A percentile compares a stretch with the other conserved stretches of the same genome.
phyloP scores from a whole-genome alignment of 2,888 invertebrate genomes.

The Sceliomorpha sp. region DNA sequence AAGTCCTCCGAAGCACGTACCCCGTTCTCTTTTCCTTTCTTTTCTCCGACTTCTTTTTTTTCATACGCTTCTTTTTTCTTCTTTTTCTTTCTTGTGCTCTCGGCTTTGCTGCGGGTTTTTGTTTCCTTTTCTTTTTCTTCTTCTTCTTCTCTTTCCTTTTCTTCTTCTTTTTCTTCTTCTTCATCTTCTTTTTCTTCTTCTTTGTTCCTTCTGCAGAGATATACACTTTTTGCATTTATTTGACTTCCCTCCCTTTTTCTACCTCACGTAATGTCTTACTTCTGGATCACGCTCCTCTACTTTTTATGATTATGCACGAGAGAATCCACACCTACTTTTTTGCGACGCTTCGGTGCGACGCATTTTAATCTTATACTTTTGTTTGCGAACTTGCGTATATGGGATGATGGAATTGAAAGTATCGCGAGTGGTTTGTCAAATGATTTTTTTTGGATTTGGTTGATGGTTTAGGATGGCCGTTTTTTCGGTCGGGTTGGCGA shows the following conservation, averaged over 20 bases:
- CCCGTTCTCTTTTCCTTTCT: too few relatives aligned
- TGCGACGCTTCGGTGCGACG: slow-evolving; percentile 18
- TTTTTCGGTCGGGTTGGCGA: too few relatives aligned
- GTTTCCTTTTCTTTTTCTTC: too few relatives aligned
- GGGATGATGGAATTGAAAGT: too few relatives aligned
- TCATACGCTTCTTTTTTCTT: too few relatives aligned
- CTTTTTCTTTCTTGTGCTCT: too few relatives aligned
- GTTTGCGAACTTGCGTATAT: slow-evolving; percentile 1
- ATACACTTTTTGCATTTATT: slow-evolving; percentile 21
- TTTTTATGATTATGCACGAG: slow-evolving; percentile 32
- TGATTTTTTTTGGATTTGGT: too few relatives aligned
- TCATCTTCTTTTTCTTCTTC: slow-evolving; percentile 4
- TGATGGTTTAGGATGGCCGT: too few relatives aligned
- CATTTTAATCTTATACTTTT: slow-evolving; percentile 30
- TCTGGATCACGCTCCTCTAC: slow-evolving; percentile 29
- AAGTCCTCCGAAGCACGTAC: too few relatives aligned
- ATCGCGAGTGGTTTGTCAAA: too few relatives aligned
- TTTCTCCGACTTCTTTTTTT: not conserved
- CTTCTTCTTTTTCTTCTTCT: slow-evolving; percentile 6
- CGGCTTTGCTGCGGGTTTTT: too few relatives aligned
- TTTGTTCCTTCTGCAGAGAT: slow-evolving; percentile 5
- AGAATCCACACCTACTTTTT: slow-evolving; percentile 18
- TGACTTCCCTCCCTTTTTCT: slow-evolving; percentile 21
- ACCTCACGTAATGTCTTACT: slow-evolving; percentile 14
- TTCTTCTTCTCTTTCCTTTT: too few relatives aligned